Evolutionary conservation across 37 sponge, comb jelly and placozoan genomes (phyloP).

Genomic region (Cladorhizidae sp.): DNA sequence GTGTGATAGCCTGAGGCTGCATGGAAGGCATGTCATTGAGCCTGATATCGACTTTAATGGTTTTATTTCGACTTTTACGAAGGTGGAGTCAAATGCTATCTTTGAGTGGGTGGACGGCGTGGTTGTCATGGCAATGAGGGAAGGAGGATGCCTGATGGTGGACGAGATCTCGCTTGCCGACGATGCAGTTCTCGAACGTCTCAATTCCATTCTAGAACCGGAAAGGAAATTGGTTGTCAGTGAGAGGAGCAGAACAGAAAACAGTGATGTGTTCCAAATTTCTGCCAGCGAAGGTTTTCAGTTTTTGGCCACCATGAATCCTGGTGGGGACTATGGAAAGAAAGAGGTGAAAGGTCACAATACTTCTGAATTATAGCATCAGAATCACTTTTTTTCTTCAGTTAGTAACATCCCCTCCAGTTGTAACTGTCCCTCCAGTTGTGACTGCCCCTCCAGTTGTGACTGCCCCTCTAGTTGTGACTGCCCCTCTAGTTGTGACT

Average conservation of each 20-base stretch:
- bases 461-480: too few relatives aligned
- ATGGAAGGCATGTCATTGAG: too few relatives aligned
- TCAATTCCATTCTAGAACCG: slow-evolving; percentile 96
- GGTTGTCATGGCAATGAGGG: slow-evolving; percentile 86
- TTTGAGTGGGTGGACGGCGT: slow-evolving; percentile 98
- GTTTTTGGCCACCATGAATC: slow-evolving; percentile 97
- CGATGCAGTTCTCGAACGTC: slow-evolving; percentile 96
- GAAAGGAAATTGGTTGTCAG: slow-evolving; percentile 89
- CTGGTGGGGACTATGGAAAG: slow-evolving; percentile 99
- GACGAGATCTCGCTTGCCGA: slow-evolving; percentile 99
- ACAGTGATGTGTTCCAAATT: slow-evolving; percentile 62
- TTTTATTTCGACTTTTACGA: too few relatives aligned
- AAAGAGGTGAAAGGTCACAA: slow-evolving; percentile 84
- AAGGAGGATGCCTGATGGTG: slow-evolving; percentile 80
- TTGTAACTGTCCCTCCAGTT: too few relatives aligned
- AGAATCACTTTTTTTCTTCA: too few relatives aligned
- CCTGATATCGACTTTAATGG: too few relatives aligned
- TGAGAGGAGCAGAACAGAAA: slow-evolving; percentile 71
- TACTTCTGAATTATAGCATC: too few relatives aligned
- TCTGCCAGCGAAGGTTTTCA: slow-evolving; percentile 76
- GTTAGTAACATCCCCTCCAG: too few relatives aligned
- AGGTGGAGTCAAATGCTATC: slow-evolving; percentile 47
- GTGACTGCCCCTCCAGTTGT: too few relatives aligned
- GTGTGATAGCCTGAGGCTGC: too few relatives aligned
- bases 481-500: too few relatives aligned